Conservation (phyloP, 2,113 vertebrate species). For the Zosterops lateralis region DNA sequence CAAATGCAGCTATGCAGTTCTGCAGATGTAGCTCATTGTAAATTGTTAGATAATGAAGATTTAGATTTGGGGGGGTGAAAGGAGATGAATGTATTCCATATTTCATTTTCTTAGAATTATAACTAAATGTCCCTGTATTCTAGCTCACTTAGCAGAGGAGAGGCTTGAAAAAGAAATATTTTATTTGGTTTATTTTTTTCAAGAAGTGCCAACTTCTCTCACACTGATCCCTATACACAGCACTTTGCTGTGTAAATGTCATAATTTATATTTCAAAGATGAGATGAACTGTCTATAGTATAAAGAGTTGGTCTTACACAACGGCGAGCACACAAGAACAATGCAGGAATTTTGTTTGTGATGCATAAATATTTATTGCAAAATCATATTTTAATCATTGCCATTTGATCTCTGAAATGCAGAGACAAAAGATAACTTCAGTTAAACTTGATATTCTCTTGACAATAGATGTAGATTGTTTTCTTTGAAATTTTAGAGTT, state of each 20-base stretch:
- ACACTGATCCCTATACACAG: not conserved
- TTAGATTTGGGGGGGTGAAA: not conserved
- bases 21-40: conserved; percentile 11
- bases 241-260: not conserved
- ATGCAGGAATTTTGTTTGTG: not conserved
- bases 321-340: not conserved
- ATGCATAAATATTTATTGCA: not conserved
- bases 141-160: not conserved
- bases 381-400: not conserved
- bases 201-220: not conserved
- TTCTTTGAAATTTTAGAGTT: not conserved
- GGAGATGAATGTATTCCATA: not conserved
- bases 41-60: not conserved
- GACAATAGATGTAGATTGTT: not conserved
- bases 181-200: not conserved
- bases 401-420: not conserved
- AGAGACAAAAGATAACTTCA: not conserved
- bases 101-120: not conserved
- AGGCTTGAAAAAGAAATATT: not conserved
- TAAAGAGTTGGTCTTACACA: not conserved
- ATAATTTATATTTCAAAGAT: not conserved
- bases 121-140: not conserved
- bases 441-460: not conserved
- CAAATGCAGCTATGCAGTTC: not conserved
- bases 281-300: not conserved